Evolutionary conservation across 2,888 invertebrate genomes (phyloP).

Genomic region (Eristalis intricaria): DNA sequence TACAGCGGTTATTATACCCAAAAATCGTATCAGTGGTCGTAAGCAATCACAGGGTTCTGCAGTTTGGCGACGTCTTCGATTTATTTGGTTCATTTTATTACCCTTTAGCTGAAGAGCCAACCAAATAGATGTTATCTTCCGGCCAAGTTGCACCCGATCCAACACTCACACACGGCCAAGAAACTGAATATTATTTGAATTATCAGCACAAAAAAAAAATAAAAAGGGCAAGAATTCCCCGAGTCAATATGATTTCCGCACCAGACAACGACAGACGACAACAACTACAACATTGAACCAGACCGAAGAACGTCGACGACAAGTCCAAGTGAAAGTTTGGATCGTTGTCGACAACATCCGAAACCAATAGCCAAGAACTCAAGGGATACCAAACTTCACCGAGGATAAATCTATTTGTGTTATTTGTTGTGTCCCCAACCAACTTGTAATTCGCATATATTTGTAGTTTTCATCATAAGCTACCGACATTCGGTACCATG

Average conservation of each 20-base stretch:
- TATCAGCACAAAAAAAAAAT: slow-evolving; percentile 54
- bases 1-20: slow-evolving; percentile 80
- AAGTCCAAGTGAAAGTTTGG: slow-evolving; percentile 58
- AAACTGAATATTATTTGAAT: slow-evolving; percentile 62
- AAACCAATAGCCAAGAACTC: slow-evolving; percentile 63
- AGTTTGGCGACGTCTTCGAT: slow-evolving; percentile 78
- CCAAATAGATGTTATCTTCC: slow-evolving; percentile 39
- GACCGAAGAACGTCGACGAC: slow-evolving; percentile 48
- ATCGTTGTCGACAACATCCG: slow-evolving; percentile 57
- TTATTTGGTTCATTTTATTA: slow-evolving; percentile 76
- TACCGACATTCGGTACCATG: slow-evolving; percentile 64
- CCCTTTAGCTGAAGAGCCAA: slow-evolving; percentile 71
- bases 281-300: slow-evolving; percentile 16
- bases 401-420: slow-evolving; percentile 36
- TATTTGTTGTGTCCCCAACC: slow-evolving; percentile 63
- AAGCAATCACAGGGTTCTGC: slow-evolving; percentile 80
- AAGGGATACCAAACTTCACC: slow-evolving; percentile 31
- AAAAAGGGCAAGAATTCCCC: slow-evolving; percentile 20
- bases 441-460: slow-evolving; percentile 73
- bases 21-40: slow-evolving; percentile 79
- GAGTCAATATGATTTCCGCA: slow-evolving; percentile 64
- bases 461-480: slow-evolving; percentile 69
- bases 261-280: slow-evolving; percentile 29
- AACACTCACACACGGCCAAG: slow-evolving; percentile 43
- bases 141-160: slow-evolving; percentile 49